A percentile compares a stretch with the other conserved stretches of the same genome.
Evolutionary conservation across 92 coral and sea anemone species (phyloP).

Genomic region (Isaurus tuberculatus): DNA sequence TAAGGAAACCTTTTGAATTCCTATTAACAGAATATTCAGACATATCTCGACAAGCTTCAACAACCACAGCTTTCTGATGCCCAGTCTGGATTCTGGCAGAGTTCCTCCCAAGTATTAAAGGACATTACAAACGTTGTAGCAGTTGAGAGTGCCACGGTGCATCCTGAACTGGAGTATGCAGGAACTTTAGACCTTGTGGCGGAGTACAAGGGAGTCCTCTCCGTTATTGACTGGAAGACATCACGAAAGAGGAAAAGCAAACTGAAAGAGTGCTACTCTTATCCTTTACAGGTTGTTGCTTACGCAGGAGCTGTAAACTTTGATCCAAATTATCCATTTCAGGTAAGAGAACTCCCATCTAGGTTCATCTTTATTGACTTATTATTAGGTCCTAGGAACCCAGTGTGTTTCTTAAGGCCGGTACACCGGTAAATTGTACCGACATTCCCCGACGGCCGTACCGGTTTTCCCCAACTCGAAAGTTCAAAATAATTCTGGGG

Average conservation of each 20-base stretch:
- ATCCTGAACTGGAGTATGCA: constrained; percentile 82
- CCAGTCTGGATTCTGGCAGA: constrained; percentile 77
- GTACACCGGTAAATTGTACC: too few species aligned
- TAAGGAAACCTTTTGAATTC: background rate
- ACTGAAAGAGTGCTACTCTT: constrained; percentile 86
- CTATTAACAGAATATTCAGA: constrained; percentile 15
- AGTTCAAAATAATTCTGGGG: too few species aligned
- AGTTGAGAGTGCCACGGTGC: constrained; percentile 85
- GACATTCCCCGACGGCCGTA: too few species aligned
- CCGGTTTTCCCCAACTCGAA: too few species aligned
- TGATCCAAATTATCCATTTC: constrained; percentile 89
- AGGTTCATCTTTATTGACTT: too few species aligned
- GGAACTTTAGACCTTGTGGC: constrained; percentile 92
- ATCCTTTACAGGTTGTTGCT: constrained; percentile 89
- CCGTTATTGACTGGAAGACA: constrained; percentile 96
- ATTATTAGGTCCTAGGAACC: too few species aligned
- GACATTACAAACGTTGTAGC: constrained; percentile 80
- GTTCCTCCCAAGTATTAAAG: constrained; percentile 72
- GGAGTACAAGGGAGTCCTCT: constrained; percentile 70
- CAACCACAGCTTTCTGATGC: constrained; percentile 11
- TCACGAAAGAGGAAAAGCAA: constrained; percentile 76
- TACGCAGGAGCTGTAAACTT: constrained; percentile 95
- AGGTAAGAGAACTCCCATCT: constrained; percentile 66
- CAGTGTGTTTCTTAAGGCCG: too few species aligned
- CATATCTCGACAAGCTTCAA: constrained; percentile 14